Conservation (phyloP, 2,888 invertebrate species). For the Dynastes maya region DNA sequence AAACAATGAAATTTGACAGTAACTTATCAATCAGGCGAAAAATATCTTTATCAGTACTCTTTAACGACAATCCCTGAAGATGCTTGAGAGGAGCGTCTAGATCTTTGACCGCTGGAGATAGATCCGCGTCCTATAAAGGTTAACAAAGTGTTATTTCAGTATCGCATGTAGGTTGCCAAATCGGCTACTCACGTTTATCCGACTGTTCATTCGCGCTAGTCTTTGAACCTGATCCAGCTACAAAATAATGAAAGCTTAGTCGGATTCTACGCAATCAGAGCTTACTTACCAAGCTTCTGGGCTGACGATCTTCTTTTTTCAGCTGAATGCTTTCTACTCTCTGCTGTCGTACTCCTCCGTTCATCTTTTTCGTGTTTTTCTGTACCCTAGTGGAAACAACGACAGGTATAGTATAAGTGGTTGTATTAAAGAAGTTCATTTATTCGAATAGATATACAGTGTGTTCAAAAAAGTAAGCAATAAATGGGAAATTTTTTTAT, state of each 20-base stretch:
- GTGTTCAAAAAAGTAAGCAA: too few species aligned
- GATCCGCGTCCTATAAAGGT: constrained; percentile 22
- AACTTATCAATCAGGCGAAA: neutral
- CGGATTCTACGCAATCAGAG: neutral
- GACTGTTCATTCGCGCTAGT: neutral
- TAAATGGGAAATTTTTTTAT: too few species aligned
- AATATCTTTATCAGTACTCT: neutral
- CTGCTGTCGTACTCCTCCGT: neutral
- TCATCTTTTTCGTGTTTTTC: neutral
- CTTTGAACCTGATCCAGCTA: constrained; percentile 4
- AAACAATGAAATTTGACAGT: neutral
- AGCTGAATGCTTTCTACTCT: neutral
- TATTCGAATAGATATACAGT: too few species aligned
- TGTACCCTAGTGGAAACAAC: neutral
- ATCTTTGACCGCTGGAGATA: constrained; percentile 3
- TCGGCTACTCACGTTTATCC: constrained; percentile 28
- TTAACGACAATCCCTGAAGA: neutral
- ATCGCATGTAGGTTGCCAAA: neutral
- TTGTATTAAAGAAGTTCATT: too few species aligned
- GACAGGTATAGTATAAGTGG: too few species aligned
- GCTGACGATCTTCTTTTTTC: constrained; percentile 4
- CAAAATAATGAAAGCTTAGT: neutral
- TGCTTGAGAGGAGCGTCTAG: constrained; percentile 36
- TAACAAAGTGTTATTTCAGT: neutral
- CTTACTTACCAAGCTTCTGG: neutral